Conservation (phyloP, 2,888 invertebrate genomes). For the Azorinus chamasolen region DNA sequence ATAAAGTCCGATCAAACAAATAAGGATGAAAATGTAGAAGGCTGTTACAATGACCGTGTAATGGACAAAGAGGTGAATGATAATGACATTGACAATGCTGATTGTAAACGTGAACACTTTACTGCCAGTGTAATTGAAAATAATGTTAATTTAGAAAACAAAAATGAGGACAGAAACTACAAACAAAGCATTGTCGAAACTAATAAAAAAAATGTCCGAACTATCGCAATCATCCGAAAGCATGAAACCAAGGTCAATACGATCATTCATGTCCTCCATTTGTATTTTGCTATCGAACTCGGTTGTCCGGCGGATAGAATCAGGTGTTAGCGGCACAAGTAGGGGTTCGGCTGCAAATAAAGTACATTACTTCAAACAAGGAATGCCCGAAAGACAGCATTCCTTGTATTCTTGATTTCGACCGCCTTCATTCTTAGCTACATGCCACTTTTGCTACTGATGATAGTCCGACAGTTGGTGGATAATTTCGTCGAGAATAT, state of each 20-base stretch:
- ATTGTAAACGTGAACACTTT: too few relatives aligned
- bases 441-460: slow-evolving; percentile 64
- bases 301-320: slow-evolving; percentile 33
- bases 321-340: slow-evolving; percentile 13
- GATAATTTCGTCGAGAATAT: slow-evolving; percentile 55
- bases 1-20: too few relatives aligned
- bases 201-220: too few relatives aligned
- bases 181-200: too few relatives aligned
- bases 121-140: neutral
- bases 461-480: slow-evolving; percentile 45
- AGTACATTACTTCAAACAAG: slow-evolving; percentile 44
- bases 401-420: slow-evolving; percentile 67
- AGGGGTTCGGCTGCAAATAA: slow-evolving; percentile 14
- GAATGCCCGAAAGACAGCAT: slow-evolving; percentile 66
- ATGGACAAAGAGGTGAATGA: too few relatives aligned
- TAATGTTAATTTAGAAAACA: neutral
- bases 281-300: slow-evolving; percentile 37
- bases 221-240: too few relatives aligned
- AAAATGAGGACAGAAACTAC: neutral
- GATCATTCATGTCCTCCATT: slow-evolving; percentile 20
- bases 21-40: too few relatives aligned
- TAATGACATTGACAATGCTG: too few relatives aligned
- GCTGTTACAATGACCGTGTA: too few relatives aligned
- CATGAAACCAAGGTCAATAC: too few relatives aligned
- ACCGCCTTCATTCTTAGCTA: too few relatives aligned